Conservation (phyloP, 2,113 vertebrate genomes). For the Anser cygnoides region DNA sequence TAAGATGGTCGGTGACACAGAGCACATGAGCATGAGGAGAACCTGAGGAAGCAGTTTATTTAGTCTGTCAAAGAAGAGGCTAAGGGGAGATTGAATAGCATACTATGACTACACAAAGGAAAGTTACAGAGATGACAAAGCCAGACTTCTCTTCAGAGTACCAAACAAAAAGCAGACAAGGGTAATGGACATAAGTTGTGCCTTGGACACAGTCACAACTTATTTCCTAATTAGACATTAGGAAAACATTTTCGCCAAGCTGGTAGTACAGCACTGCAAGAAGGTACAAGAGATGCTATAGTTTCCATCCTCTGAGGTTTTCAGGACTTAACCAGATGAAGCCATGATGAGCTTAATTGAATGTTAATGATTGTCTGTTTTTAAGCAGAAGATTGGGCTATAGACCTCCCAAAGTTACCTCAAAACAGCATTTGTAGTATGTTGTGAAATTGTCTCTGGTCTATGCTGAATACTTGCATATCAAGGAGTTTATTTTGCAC, state of each 20-base stretch:
- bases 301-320: background rate
- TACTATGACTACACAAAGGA: background rate
- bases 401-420: background rate
- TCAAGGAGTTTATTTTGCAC: background rate
- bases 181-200: background rate
- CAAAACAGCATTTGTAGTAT: background rate
- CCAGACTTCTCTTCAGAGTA: background rate
- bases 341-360: background rate
- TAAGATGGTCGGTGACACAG: background rate
- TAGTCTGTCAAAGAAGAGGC: background rate
- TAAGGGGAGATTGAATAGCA: background rate
- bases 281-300: background rate
- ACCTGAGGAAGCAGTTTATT: background rate
- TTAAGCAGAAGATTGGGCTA: background rate
- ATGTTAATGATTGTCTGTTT: background rate
- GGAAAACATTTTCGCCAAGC: background rate
- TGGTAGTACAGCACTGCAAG: background rate
- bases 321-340: background rate
- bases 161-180: background rate
- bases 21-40: background rate
- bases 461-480: background rate
- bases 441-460: background rate
- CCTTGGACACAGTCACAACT: background rate
- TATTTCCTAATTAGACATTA: background rate
- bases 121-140: background rate